A percentile compares a stretch with the other conserved stretches of the same genome.
Evolutionary conservation across 2,797 vertebrate species (phyloP).

Genomic region (Distichodus sexfasciatus): DNA sequence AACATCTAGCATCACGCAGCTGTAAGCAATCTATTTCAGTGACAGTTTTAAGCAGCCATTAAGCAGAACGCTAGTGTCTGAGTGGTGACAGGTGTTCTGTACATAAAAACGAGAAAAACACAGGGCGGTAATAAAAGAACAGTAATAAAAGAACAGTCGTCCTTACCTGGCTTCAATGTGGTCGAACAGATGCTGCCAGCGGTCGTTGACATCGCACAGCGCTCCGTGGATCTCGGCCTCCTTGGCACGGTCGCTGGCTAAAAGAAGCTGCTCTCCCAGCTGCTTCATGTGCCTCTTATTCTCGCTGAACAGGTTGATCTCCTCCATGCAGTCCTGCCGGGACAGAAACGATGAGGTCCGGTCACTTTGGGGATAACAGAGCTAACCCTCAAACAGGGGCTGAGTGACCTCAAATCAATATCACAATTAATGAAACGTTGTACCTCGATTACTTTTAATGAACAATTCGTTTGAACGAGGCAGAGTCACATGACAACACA

Average conservation of each 20-base stretch:
- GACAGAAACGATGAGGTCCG: constrained; percentile 27
- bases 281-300: constrained; percentile 88
- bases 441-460: no score
- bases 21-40: no score
- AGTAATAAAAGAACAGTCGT: not conserved
- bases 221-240: constrained; percentile 82
- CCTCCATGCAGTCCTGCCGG: constrained; percentile 92
- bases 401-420: no score
- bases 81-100: not conserved
- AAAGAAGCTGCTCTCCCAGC: constrained; percentile 86
- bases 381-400: no score
- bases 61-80: no score
- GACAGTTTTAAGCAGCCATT: no score
- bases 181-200: constrained; percentile 90
- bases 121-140: not conserved
- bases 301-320: constrained; percentile 91
- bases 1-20: no score
- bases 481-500: no score
- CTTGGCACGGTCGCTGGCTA: constrained; percentile 79
- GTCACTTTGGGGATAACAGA: no score
- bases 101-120: not conserved
- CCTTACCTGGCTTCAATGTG: constrained; percentile 89
- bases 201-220: constrained; percentile 83
- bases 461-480: no score
- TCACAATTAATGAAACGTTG: no score